Evolutionary conservation across 2,797 vertebrate species (phyloP).

Genomic region (Microctenopoma lineatum): DNA sequence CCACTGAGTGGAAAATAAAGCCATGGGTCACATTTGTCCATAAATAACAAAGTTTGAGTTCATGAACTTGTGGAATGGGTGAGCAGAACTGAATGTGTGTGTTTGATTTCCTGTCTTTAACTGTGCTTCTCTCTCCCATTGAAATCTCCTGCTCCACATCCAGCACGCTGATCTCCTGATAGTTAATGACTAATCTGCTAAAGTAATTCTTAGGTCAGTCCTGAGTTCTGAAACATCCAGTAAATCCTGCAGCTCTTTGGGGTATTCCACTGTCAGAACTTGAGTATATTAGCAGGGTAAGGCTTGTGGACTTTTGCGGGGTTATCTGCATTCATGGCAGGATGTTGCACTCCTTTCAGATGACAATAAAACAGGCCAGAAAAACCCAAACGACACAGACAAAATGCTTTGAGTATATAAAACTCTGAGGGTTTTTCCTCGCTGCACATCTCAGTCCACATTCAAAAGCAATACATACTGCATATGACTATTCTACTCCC

Average conservation of each 20-base stretch:
- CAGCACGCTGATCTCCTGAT: constrained; percentile 37
- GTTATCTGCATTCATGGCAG: constrained; percentile 11
- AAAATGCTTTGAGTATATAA: constrained; percentile 1
- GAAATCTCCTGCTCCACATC: constrained; percentile 15
- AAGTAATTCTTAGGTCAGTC: constrained; percentile 59
- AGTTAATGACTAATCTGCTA: constrained; percentile 52
- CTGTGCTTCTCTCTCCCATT: constrained; percentile 21
- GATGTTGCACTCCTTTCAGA: constrained; percentile 10
- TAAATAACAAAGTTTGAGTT: constrained; percentile 68
- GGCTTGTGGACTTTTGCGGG: constrained; percentile 5
- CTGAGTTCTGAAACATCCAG: constrained; percentile 42
- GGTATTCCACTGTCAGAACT: constrained; percentile 14
- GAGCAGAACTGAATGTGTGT: constrained; percentile 63
- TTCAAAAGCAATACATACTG: not conserved
- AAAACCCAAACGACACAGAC: constrained; percentile 31
- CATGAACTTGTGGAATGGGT: constrained; percentile 67
- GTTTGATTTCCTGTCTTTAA: constrained; percentile 64
- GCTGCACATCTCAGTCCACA: not conserved
- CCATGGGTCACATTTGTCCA: constrained; percentile 1
- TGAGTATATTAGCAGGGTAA: constrained; percentile 36
- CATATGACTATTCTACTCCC: not conserved
- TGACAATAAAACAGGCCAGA: constrained; percentile 24
- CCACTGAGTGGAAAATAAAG: too few relatives aligned
- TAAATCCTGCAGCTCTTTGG: constrained; percentile 28
- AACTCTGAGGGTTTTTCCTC: not conserved